These are phyloP conservation scores for Entomyzon cyanotis DNA, from an alignment of 2,113 vertebrate genomes.

Conservation along the genomic window DNA sequence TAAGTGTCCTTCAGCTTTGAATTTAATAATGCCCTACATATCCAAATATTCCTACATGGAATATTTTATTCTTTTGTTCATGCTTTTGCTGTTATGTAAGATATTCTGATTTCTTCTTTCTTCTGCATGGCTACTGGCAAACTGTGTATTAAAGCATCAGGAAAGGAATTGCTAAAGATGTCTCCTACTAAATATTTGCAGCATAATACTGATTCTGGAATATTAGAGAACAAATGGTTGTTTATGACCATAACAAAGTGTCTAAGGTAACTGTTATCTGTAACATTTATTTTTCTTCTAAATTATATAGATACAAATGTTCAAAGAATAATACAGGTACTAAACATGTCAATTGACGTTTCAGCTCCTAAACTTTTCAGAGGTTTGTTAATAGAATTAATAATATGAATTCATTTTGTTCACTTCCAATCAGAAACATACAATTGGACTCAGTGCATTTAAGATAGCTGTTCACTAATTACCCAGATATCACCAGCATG, in stretches of 20 bases:
- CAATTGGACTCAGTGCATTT: neutral
- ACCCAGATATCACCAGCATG: neutral
- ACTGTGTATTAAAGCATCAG: neutral
- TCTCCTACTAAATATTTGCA: neutral
- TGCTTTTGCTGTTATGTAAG: neutral
- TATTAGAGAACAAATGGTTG: neutral
- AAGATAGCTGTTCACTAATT: neutral
- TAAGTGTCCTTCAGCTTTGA: neutral
- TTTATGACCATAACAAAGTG: neutral
- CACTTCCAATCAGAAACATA: neutral
- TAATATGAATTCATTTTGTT: neutral
- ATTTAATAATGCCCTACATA: neutral
- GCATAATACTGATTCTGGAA: neutral
- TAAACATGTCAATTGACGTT: neutral
- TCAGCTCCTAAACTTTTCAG: neutral
- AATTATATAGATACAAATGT: neutral
- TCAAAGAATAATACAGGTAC: neutral
- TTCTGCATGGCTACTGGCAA: neutral
- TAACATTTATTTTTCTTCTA: neutral
- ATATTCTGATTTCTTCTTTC: neutral
- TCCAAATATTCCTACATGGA: neutral
- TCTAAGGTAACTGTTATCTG: neutral
- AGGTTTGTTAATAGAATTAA: neutral
- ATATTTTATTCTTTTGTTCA: neutral
- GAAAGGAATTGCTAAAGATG: neutral